Evolutionary conservation across 2,888 invertebrate genomes (phyloP), one percentile per base, ranked within the genome.

Genomic region (Latrodectus hesperus): DNA sequence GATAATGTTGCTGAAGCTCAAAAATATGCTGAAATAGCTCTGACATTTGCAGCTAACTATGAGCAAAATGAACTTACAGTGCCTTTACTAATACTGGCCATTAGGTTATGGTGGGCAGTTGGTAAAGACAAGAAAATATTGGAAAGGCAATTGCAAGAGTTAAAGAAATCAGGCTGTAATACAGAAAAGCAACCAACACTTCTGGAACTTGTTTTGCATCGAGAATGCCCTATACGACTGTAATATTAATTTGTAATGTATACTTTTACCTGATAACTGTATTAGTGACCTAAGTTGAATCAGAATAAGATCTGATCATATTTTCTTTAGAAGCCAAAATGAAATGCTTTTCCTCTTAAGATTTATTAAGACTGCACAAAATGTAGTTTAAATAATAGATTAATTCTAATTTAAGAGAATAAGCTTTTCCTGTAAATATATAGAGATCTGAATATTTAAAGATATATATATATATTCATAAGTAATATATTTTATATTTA

Each of bases 81-180:
- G 51, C 91, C 92, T 10, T 89, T 92, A 80, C 74, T 92, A 67
- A 90, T 91, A 72, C 87, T 91, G 12, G 90, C 91, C n/a, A 91
- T 92, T 12, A 90, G 92, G 64, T 89, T 92, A 22, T 91, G 91
- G 76, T 92, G 92, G 92, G 90, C 91, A 52, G 90, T 92, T 16
- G 92, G 92, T 0, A 91, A 91, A 77, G 92, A 92, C 72, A 92
- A 92, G 82, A 90, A 90, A 17, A 91, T 91, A 16, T 88, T 92
- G 49, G 92, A 92, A 81, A 90, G 80, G 70, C 90, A 89, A 80
- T 84, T 91, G 22, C 84, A 90, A 51, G 90, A 86, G 52, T 77
- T 91, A 71, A 76, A 91, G n/a, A 79, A 83, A 49, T 75, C 88
- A 10, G 90, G 90, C 11, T 64, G 88, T 14, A 89, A 88, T 53